Conservation (phyloP, 2,888 invertebrate genomes). For the Carcina quercana region DNA sequence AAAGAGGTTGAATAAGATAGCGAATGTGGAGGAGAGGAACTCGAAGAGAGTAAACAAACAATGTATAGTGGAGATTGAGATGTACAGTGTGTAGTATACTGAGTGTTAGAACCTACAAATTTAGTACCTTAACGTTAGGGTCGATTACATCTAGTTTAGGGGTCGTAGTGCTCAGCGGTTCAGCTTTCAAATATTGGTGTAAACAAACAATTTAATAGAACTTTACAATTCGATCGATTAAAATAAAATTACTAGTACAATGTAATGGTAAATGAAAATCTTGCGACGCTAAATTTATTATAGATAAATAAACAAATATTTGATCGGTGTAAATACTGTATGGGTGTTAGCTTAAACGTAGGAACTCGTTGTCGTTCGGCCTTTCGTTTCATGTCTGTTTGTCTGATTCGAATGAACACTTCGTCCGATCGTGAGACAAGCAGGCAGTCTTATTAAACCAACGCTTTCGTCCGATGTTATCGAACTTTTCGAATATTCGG, state of each 20-base stretch:
- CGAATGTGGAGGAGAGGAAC: background rate
- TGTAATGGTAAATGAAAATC: conserved; percentile 33
- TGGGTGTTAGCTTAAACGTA: conserved; percentile 54
- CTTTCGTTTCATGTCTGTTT: conserved; percentile 30
- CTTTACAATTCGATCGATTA: conserved; percentile 52
- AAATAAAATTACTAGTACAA: conserved; percentile 45
- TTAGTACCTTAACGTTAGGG: conserved; percentile 50
- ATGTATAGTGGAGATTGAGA: conserved; percentile 8
- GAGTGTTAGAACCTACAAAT: conserved; percentile 48
- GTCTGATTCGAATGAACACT: too few relatives aligned
- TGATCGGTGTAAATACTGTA: conserved; percentile 57
- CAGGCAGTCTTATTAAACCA: too few relatives aligned
- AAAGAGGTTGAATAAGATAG: too few relatives aligned
- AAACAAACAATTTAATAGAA: conserved; percentile 38
- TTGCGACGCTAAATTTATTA: conserved; percentile 33
- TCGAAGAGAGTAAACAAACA: background rate
- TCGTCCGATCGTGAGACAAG: too few relatives aligned
- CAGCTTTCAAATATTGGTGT: conserved; percentile 75
- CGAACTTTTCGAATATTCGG: too few relatives aligned
- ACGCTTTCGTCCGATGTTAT: too few relatives aligned
- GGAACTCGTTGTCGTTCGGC: conserved; percentile 34
- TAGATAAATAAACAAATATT: conserved; percentile 33
- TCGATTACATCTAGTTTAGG: conserved; percentile 57
- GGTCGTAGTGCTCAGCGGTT: conserved; percentile 55
- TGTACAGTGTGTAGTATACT: conserved; percentile 49